Percentiles rank a stretch among this genome's conserved stretches.
phyloP scores from a whole-genome alignment of 2,797 vertebrate genomes.

The Ctenosaura bakeri region DNA sequence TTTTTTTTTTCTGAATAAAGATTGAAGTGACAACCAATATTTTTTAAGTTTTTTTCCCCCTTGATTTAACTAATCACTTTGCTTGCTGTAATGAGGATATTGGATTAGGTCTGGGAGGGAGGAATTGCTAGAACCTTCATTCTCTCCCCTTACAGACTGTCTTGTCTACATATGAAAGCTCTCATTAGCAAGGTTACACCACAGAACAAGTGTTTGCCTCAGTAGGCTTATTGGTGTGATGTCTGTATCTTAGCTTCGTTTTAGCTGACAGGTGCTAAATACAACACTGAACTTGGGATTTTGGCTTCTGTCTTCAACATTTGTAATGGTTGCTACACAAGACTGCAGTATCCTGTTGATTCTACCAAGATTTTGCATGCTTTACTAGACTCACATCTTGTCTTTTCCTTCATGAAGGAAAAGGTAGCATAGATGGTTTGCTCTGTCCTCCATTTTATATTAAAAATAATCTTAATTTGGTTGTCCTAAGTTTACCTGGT shows the following conservation, averaged over 20 bases:
- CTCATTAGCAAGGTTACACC: constrained; percentile 3
- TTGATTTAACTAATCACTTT: background rate
- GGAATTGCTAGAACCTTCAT: background rate
- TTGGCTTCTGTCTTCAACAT: background rate
- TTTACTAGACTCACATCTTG: background rate
- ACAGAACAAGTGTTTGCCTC: constrained; percentile 13
- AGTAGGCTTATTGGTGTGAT: background rate
- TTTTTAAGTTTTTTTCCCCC: background rate
- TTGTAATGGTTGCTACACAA: background rate
- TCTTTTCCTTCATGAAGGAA: background rate
- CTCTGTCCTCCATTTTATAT: background rate
- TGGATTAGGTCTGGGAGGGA: background rate
- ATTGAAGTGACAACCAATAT: background rate
- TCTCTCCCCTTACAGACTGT: background rate
- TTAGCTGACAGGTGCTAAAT: background rate
- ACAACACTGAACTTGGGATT: background rate
- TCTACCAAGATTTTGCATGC: background rate
- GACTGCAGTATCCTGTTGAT: background rate
- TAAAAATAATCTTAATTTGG: background rate
- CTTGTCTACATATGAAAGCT: constrained; percentile 6
- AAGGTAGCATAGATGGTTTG: background rate
- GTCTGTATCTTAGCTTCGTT: background rate
- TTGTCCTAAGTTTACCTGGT: background rate
- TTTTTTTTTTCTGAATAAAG: background rate
- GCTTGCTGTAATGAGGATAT: rapidly evolving